A percentile compares a stretch with the other conserved stretches of the same genome.
Evolutionary conservation across 2,888 invertebrate genomes (phyloP).

Genomic region (Ischnus inquisitorius): DNA sequence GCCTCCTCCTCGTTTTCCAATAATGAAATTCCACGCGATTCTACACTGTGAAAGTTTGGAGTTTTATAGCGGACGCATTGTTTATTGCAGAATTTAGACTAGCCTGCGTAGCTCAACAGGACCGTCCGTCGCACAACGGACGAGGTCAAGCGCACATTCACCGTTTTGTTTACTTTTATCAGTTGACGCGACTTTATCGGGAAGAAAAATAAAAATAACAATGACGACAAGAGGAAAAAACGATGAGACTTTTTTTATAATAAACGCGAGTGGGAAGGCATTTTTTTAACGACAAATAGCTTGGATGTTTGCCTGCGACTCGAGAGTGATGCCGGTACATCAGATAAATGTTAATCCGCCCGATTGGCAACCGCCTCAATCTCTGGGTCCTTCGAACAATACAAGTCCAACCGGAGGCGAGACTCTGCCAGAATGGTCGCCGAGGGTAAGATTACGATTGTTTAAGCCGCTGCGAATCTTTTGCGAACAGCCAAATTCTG

Average conservation of each 20-base stretch:
- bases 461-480: neutral
- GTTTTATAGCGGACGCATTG: neutral
- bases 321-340: conserved; percentile 82
- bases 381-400: conserved; percentile 78
- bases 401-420: conserved; percentile 78
- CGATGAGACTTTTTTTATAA: conserved; percentile 39
- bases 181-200: neutral
- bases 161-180: neutral
- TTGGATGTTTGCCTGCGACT: conserved; percentile 71
- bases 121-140: neutral
- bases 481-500: neutral
- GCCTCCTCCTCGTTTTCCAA: neutral
- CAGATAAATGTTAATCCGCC: conserved; percentile 84
- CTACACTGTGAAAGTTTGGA: neutral
- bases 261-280: conserved; percentile 6
- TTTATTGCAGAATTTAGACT: neutral
- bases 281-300: conserved; percentile 11
- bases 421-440: conserved; percentile 80
- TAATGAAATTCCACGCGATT: conserved; percentile 10
- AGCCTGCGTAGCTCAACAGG: neutral
- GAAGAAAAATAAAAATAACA: conserved; percentile 13
- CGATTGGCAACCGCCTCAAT: conserved; percentile 81
- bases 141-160: neutral
- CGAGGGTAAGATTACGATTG: conserved; percentile 75
- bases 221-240: conserved; percentile 51